Conservation (phyloP, 92 coral and sea anemone genomes). For the Siderastrea radians region DNA sequence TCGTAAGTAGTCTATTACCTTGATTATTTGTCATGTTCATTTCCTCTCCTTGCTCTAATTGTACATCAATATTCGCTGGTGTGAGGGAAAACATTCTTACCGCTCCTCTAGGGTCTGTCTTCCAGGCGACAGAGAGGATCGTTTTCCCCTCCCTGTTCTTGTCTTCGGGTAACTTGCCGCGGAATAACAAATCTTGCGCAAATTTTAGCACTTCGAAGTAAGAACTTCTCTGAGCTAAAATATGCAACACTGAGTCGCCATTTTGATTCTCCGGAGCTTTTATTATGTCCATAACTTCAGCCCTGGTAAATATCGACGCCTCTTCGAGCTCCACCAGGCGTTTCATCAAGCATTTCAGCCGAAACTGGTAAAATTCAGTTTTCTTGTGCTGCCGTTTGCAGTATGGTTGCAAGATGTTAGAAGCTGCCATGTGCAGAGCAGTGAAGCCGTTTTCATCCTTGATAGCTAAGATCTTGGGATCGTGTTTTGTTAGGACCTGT, state of each 20-base stretch:
- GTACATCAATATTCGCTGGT: not conserved
- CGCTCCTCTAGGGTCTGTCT: conserved; percentile 5
- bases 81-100: not conserved
- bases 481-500: not conserved
- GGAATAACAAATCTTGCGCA: not conserved
- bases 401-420: not conserved
- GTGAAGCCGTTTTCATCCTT: not conserved
- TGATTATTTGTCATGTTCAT: not conserved
- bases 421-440: not conserved
- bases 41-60: not conserved
- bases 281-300: conserved; percentile 12
- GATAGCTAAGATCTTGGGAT: conserved; percentile 23
- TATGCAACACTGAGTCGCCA: conserved; percentile 14
- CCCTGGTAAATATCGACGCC: conserved; percentile 1
- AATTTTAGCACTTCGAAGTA: conserved; percentile 1
- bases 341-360: not conserved
- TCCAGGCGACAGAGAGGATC: conserved; percentile 11
- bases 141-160: conserved; percentile 14
- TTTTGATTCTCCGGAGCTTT: not conserved
- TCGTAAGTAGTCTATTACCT: not conserved
- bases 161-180: conserved; percentile 1
- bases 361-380: not conserved
- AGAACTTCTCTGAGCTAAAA: conserved; percentile 2
- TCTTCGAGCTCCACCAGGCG: conserved; percentile 15
- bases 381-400: not conserved